phyloP scores from a whole-genome alignment of 2,797 vertebrate species.

The Natrix natrix region DNA sequence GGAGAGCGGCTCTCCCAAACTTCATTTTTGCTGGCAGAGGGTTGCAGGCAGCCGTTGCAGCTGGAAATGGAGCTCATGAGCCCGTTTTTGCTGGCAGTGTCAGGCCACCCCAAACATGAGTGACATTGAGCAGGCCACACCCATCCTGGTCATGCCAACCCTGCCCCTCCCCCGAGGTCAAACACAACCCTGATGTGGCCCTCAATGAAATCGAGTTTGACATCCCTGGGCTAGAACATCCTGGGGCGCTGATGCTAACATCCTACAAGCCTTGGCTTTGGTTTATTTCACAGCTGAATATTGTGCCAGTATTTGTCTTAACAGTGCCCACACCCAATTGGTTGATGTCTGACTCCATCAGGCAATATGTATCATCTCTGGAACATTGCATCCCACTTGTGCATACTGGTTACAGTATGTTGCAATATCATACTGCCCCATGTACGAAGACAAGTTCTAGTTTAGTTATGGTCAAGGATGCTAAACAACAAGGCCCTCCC shows the following conservation, averaged over 20 bases:
- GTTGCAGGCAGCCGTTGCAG: too few species aligned
- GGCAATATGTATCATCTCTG: not conserved
- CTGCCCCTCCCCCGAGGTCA: too few species aligned
- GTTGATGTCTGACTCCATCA: not conserved
- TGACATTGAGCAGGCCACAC: too few species aligned
- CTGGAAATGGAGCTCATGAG: too few species aligned
- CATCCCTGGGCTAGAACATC: not conserved
- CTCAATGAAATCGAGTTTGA: too few species aligned
- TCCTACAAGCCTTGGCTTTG: not conserved
- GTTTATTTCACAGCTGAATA: not conserved
- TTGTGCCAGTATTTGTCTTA: not conserved
- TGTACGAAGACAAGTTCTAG: not conserved
- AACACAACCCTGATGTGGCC: too few species aligned
- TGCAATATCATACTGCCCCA: not conserved
- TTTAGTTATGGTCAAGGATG: not conserved
- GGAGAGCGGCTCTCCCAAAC: too few species aligned
- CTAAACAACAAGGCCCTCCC: not conserved
- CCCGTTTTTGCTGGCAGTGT: too few species aligned
- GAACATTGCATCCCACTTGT: not conserved
- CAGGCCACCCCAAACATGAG: too few species aligned
- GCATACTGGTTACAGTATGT: not conserved
- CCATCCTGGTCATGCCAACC: too few species aligned
- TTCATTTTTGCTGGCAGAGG: too few species aligned
- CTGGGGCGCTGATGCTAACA: not conserved
- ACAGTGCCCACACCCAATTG: not conserved